Base-by-base conservation (phyloP, 1,140 invertebrate species). In the Rhizoglyphus robini region DNA sequence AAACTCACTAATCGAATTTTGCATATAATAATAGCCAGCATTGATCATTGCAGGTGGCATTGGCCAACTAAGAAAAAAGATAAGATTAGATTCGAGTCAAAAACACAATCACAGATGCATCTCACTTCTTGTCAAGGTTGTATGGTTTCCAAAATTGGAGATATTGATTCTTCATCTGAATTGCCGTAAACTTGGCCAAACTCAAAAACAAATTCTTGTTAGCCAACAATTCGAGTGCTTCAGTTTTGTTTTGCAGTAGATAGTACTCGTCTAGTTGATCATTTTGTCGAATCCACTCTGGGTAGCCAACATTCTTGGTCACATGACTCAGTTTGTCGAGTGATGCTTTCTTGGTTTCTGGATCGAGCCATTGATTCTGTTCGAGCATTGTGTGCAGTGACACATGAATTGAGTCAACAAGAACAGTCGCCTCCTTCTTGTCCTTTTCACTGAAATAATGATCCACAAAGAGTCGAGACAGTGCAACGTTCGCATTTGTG, bases 361-460 rank as follows among this genome's bases (percentile, higher is more conserved):
- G 75, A 71, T 96, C 91, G 88, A 96, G 94, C 93, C 93, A 96
- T 34, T 84, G 81, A 3, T 93, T 41, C 8, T 8, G 18, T 41
- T 89, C 80, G 18, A 72, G 13, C 4, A 73, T 62, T 27, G 66
- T 34, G 3, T 68, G 27, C 47, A 72, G 72, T 63, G 73, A 67
- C 46, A 67, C 67, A 13, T 69, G 65, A 31, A 72, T 70, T 41
- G 73, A 72, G 29, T 70, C 70, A 2, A 73, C 68, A 68, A 73
- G 70, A 70, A 90, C 88, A 71, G 89, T 84, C 2, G 83, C 81
- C 48, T 65, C 29, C 34, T 1, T 20, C 31, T 23, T 31, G n/a
- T 25, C 25, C 38, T 65, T 36, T 38, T 3, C 3, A 38, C 41
- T 18, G 36, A 58, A 30, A 41, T 41, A 27, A 5, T 47, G 2